These are phyloP conservation scores for Epinotia nisella DNA, from an alignment of 2,888 invertebrate species.

Conservation along the genomic window DNA sequence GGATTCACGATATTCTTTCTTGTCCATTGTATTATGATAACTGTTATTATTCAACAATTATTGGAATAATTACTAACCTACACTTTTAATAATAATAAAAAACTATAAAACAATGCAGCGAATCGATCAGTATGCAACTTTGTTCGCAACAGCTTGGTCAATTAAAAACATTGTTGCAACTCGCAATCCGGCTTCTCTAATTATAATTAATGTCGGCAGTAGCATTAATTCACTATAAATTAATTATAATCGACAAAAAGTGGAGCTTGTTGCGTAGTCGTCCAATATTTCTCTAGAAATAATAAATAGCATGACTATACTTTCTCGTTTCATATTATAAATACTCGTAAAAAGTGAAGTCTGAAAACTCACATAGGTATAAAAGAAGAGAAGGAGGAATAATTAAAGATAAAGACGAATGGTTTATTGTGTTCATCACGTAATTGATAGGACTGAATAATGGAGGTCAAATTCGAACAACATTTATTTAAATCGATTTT, in stretches of 20 bases:
- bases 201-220: constrained; percentile 52
- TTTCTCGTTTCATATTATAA: constrained; percentile 15
- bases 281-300: constrained; percentile 43
- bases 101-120: constrained; percentile 54
- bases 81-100: constrained; percentile 49
- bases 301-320: constrained; percentile 36
- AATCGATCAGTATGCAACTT: constrained; percentile 53
- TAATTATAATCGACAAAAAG: constrained; percentile 53
- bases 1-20: constrained; percentile 19
- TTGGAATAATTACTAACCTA: constrained; percentile 33
- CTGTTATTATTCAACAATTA: constrained; percentile 48
- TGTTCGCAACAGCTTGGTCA: constrained; percentile 51
- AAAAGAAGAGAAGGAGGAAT: background rate
- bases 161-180: constrained; percentile 56
- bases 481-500: too few species aligned
- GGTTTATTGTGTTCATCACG: too few species aligned
- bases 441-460: too few species aligned
- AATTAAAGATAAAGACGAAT: background rate
- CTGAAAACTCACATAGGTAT: background rate
- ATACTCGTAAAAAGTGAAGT: background rate
- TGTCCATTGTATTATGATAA: constrained; percentile 45
- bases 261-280: constrained; percentile 45
- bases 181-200: constrained; percentile 46
- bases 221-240: constrained; percentile 51
- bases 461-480: too few species aligned